phyloP scores from a whole-genome alignment of 2,888 invertebrate species.

The Melinaea menophilus region DNA sequence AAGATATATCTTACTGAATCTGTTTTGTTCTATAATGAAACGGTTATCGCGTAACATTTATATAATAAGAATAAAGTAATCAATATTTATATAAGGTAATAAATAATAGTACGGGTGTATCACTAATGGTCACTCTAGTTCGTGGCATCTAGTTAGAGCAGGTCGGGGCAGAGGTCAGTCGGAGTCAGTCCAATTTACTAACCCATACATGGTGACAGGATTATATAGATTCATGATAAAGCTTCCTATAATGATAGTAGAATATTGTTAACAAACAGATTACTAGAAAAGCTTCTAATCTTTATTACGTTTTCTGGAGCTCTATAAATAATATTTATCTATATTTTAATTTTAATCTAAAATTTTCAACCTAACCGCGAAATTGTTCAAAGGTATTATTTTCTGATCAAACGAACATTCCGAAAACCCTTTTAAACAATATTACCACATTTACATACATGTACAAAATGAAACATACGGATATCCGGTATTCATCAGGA shows the following conservation, averaged over 20 bases:
- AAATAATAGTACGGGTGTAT: neutral
- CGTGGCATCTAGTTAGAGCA: conserved; percentile 13
- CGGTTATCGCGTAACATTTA: too few species aligned
- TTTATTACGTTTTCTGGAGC: too few species aligned
- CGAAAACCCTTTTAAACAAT: conserved; percentile 21
- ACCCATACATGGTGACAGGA: conserved; percentile 16
- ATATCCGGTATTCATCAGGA: conserved; percentile 29
- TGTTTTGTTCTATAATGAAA: too few species aligned
- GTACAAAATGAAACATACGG: conserved; percentile 19
- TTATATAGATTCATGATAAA: conserved; percentile 11
- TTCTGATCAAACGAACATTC: conserved; percentile 5
- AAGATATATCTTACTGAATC: too few species aligned
- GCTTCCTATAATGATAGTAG: conserved; percentile 8
- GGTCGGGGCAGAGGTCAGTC: conserved; percentile 25
- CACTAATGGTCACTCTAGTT: conserved; percentile 15
- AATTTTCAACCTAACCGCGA: neutral
- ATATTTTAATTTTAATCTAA: neutral
- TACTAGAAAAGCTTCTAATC: too few species aligned
- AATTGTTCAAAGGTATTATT: conserved; percentile 9
- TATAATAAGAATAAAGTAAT: too few species aligned
- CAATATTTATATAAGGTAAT: too few species aligned
- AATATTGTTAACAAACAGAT: too few species aligned
- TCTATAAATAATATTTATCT: neutral
- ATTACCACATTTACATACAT: conserved; percentile 21
- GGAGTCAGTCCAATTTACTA: conserved; percentile 24